Conservation (phyloP, 64 coral and sea anemone species). For the Porites australiensis region DNA sequence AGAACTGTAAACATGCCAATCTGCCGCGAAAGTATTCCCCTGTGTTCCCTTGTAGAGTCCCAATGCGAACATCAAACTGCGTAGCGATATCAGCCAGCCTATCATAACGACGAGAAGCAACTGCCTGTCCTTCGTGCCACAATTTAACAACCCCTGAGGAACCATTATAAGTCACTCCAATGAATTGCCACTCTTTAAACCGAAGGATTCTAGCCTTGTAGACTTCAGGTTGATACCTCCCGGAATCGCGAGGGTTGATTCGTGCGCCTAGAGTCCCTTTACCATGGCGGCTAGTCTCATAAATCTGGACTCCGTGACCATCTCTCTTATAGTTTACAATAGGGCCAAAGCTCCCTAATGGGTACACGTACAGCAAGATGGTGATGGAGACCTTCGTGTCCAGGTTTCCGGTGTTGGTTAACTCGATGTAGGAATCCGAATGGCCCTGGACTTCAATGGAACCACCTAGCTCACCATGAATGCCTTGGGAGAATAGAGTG, state of each 20-base stretch:
- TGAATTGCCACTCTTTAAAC: constrained; percentile 55
- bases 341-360: constrained; percentile 48
- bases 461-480: neutral
- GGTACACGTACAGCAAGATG: constrained; percentile 69
- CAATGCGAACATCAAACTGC: constrained; percentile 64
- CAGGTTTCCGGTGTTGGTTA: constrained; percentile 19
- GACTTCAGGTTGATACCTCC: neutral
- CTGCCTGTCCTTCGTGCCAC: constrained; percentile 47
- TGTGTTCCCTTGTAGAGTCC: constrained; percentile 2
- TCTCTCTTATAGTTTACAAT: constrained; percentile 68
- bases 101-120: constrained; percentile 9
- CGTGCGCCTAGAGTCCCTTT: constrained; percentile 5
- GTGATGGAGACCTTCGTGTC: constrained; percentile 63
- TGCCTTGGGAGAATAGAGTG: constrained; percentile 5
- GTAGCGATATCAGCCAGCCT: constrained; percentile 47
- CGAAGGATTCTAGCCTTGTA: neutral
- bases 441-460: constrained; percentile 49
- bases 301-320: constrained; percentile 72
- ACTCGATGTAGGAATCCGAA: constrained; percentile 53
- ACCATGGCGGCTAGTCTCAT: neutral
- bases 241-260: constrained; percentile 11
- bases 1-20: constrained; percentile 71
- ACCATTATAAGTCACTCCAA: constrained; percentile 67
- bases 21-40: constrained; percentile 21
- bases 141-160: constrained; percentile 42